Base-by-base conservation (phyloP, 2,113 vertebrate genomes). In the Echinops telfairi region DNA sequence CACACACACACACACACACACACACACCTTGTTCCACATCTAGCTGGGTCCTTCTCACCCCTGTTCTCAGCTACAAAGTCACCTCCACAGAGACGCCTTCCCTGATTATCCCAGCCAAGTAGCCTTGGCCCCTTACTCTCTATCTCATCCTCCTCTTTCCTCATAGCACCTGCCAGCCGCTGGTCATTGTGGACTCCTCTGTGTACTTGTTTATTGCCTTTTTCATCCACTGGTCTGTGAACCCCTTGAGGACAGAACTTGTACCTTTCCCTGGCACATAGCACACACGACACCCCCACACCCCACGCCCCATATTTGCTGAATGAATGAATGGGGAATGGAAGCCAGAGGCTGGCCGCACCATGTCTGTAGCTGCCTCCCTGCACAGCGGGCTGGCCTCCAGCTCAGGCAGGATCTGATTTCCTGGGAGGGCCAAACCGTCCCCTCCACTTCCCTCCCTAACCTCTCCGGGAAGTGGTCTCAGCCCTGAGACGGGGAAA, bases 371-470 rank as follows among this genome's bases (percentile, higher is more conserved):
- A 82, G 79, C 89, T 64, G 76, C 31, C 27, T 90, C 23, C 64
- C 83, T 60, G 83, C 27, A 17, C 22, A 68, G 82, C 8, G 53
- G 75, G 62, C 83, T 90, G 70, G 70, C 71, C 66, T 71, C 62
- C 82, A 90, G 36, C 9, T 60, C 38, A 20, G n/a, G 23, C 62
- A 77, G 85, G 89, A 95, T 95, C 88, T 64, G 25, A 75, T 97
- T 96, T 95, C 89, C 83, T 25, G 47, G 58, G 64, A 91, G 83
- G 57, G 40, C 58, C 38, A n/a, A 90, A 76, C 80, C 33, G 11
- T 11, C 33, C 38, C 38, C 43, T 9, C 14, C 5, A 10, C 66
- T 9, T 25, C 64, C 66, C 4, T 43, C 14, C 38, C 40, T 23
- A 10, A 3, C 47, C 86, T 27, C n/a, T 92, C 71, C 53, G 27